Evolutionary conservation across 2,113 vertebrate genomes (phyloP), one percentile per base, ranked within the genome.

Genomic region (Poecile atricapillus): DNA sequence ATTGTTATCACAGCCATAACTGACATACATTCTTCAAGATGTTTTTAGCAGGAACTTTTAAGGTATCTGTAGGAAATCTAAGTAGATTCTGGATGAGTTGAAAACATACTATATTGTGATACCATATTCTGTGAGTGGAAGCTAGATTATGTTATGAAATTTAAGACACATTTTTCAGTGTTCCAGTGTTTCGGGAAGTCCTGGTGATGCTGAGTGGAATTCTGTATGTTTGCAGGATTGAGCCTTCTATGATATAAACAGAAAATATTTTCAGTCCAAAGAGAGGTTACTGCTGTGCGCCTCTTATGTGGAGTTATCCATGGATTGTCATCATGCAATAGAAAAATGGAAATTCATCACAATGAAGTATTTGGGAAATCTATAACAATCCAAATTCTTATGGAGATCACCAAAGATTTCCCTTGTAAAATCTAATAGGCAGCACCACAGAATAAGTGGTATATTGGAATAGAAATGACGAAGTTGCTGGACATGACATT

Each of bases 401-500:
- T 1, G 10, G 63, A 94, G 77, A 73, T 85, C 10, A 53, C 21
- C 46, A 27, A 56, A 30, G 15, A 41, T 94, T 96, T 96, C 83
- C 80, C 60, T 78, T 91, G 73, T 78, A 83, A 96, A 96, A 87
- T n/a, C 87, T 46, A 89, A 69, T 87, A 93, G 65, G 68, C 55
- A 74, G 14, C 62, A 77, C 83, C 67, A 71, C 47, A n/a, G 53
- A 73, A 70, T 22, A 93, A 27, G 27, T 17, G 25, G 47, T 78
- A 20, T 64, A 39, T 67, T 60, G 67, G 79, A 96, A 97, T 68
- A 97, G 49, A 67, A 97, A 83, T 85, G 83, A 94, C 49, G 0
- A 93, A 94, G 74, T 87, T 96, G 75, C 62, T 97, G 13, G 89
- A 95, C 80, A 85, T 89, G 87, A 88, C 93, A 96, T 97, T 97